Percentiles rank a stretch among this genome's conserved stretches.
These are phyloP conservation scores for Acanthosepion pharaonis DNA, from an alignment of 2,888 invertebrate species.

Conservation along the genomic window DNA sequence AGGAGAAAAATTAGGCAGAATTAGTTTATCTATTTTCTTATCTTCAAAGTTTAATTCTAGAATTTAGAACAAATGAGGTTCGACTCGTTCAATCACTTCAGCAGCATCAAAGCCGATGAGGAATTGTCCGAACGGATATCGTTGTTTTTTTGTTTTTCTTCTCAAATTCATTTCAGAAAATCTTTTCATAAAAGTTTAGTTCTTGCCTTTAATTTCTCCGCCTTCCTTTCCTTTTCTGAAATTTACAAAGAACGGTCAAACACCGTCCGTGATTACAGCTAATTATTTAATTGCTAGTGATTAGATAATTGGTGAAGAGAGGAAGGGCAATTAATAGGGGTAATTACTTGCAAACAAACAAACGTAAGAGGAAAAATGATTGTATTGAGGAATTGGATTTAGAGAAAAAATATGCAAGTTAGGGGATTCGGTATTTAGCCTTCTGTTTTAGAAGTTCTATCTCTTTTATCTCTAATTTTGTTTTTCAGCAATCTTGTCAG, in stretches of 20 bases:
- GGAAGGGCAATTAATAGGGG: neutral
- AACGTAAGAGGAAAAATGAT: neutral
- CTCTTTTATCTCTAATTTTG: neutral
- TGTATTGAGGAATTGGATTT: neutral
- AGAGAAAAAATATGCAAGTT: neutral
- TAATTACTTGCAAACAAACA: constrained; percentile 33
- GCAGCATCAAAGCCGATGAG: neutral
- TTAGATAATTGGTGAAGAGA: constrained; percentile 1
- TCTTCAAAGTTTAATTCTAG: neutral
- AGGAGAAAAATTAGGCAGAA: neutral
- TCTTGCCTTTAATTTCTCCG: neutral
- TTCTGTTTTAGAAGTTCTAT: neutral
- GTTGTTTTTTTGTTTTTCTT: neutral
- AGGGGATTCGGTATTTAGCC: neutral
- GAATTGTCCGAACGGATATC: neutral
- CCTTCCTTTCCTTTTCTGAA: neutral
- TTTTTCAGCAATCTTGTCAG: too few species aligned
- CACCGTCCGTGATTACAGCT: neutral
- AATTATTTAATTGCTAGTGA: neutral
- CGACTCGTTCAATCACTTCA: neutral
- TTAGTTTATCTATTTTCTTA: neutral
- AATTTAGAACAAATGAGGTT: neutral
- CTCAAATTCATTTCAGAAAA: neutral
- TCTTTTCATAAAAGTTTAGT: neutral
- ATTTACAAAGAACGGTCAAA: neutral